A percentile compares a stretch with the other conserved stretches of the same genome.
Conservation (phyloP, 92 coral and sea anemone species). For the Palythoa grandiflora region DNA sequence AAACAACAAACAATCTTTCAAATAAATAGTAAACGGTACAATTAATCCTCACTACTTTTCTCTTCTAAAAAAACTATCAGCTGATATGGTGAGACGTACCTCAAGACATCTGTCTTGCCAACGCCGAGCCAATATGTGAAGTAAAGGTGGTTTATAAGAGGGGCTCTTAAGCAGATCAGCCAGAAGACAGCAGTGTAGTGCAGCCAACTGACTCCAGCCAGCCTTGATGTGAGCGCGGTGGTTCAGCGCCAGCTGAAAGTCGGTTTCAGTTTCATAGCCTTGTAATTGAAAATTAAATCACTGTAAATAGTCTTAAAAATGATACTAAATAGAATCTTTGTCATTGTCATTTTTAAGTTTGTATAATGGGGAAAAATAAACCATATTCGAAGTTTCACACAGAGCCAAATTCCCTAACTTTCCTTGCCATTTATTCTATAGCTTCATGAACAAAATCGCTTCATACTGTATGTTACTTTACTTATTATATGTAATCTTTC, state of each 20-base stretch:
- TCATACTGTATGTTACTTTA: too few species aligned
- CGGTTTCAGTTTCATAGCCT: conserved; percentile 61
- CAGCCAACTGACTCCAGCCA: conserved; percentile 99
- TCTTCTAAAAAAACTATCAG: not conserved
- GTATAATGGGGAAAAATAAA: not conserved
- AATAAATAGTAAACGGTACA: too few species aligned
- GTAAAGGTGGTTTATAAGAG: conserved; percentile 86
- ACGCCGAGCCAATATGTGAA: conserved; percentile 94
- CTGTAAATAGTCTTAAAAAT: not conserved
- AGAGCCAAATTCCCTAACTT: too few species aligned
- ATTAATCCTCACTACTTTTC: too few species aligned
- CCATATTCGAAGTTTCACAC: not conserved
- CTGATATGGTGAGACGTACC: conserved; percentile 44
- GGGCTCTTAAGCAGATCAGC: conserved; percentile 85
- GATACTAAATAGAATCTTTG: too few species aligned
- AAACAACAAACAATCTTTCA: not conserved
- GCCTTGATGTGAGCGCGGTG: conserved; percentile 99
- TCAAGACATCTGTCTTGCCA: conserved; percentile 99
- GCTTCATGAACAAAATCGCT: too few species aligned
- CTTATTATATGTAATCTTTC: too few species aligned
- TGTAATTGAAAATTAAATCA: not conserved
- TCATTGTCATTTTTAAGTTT: too few species aligned
- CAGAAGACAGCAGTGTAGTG: conserved; percentile 95
- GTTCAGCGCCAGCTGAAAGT: conserved; percentile 80
- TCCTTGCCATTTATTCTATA: too few species aligned